Conservation (phyloP, 2,113 vertebrate genomes). For the Meleagris gallopavo region DNA sequence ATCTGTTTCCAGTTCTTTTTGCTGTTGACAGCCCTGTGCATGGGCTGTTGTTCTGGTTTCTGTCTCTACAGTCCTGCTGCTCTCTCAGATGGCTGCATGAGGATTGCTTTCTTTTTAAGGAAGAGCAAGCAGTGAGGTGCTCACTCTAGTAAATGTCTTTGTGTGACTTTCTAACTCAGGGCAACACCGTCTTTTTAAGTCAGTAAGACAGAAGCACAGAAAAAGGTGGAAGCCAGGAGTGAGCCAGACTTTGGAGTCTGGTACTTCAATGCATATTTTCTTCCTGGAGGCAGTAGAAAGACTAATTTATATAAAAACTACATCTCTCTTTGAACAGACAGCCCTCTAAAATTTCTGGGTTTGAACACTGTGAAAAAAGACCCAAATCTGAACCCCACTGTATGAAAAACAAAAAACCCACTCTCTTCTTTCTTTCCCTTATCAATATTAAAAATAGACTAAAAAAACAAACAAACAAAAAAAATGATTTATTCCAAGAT, state of each 20-base stretch:
- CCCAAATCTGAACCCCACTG: background rate
- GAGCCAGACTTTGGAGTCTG: background rate
- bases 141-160: background rate
- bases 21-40: background rate
- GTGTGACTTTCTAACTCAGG: background rate
- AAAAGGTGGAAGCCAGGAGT: background rate
- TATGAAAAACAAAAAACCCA: background rate
- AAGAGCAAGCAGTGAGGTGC: background rate
- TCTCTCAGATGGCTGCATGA: background rate
- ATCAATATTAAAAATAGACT: background rate
- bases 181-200: background rate
- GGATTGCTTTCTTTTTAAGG: background rate
- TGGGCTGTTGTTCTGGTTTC: background rate
- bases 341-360: background rate
- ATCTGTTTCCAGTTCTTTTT: background rate
- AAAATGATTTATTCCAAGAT: background rate
- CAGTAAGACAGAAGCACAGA: background rate
- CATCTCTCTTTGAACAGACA: background rate
- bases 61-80: background rate
- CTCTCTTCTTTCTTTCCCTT: background rate
- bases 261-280: rapidly evolving
- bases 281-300: background rate
- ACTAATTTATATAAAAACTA: background rate
- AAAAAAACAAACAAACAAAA: no score
- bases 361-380: background rate